Evolutionary conservation across 2,888 invertebrate species (phyloP).

Genomic region (Drosophila dives): DNA sequence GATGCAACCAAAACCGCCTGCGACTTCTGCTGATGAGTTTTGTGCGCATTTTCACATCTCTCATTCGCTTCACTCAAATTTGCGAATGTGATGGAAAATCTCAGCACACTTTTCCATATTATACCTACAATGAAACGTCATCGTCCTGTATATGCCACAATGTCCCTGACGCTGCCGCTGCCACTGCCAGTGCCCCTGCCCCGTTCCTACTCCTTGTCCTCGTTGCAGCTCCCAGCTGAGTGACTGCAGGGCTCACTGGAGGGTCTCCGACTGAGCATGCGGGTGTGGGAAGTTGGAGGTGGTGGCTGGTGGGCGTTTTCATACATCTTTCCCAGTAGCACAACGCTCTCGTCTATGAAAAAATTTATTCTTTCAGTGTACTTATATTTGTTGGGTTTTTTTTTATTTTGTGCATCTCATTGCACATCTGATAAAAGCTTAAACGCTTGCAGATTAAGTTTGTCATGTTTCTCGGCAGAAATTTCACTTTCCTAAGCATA

Average conservation of each 20-base stretch:
- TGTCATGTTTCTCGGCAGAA: neutral
- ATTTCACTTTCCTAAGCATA: slow-evolving; percentile 3
- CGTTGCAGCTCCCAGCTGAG: slow-evolving; percentile 38
- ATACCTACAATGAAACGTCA: slow-evolving; percentile 61
- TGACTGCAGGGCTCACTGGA: slow-evolving; percentile 24
- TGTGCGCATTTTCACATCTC: slow-evolving; percentile 53
- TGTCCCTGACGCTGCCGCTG: neutral
- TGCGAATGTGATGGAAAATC: slow-evolving; percentile 61
- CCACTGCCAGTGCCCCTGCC: neutral
- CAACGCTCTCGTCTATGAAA: slow-evolving; percentile 34
- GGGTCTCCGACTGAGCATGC: slow-evolving; percentile 13
- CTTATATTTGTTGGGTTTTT: slow-evolving; percentile 38
- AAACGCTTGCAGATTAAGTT: slow-evolving; percentile 5
- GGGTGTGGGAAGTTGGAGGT: neutral
- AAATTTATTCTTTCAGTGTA: slow-evolving; percentile 47
- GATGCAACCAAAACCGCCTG: slow-evolving; percentile 49
- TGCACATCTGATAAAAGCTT: slow-evolving; percentile 2
- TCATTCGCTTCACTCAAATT: slow-evolving; percentile 13
- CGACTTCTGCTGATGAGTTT: slow-evolving; percentile 16
- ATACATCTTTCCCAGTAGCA: slow-evolving; percentile 36
- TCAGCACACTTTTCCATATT: slow-evolving; percentile 60
- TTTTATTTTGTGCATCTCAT: slow-evolving; percentile 53
- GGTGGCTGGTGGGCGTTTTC: neutral
- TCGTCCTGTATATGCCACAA: slow-evolving; percentile 58
- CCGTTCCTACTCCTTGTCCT: neutral